A percentile compares a stretch with the other conserved stretches of the same genome.
These are phyloP conservation scores for Crotophaga sulcirostris DNA, from an alignment of 2,113 vertebrate genomes.

Conservation along the genomic window DNA sequence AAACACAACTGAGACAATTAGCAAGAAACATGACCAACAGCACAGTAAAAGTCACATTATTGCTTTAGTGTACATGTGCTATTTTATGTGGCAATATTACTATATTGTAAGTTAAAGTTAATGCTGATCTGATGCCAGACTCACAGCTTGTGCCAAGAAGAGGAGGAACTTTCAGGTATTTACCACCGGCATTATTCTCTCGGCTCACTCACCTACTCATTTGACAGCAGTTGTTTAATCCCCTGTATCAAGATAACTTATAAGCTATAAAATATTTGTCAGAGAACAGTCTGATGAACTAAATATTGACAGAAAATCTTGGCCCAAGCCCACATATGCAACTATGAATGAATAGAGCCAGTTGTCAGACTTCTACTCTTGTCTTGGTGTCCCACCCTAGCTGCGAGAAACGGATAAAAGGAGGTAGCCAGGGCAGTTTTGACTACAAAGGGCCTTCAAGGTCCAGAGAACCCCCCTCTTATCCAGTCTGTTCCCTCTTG, in stretches of 20 bases:
- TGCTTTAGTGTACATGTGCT: neutral
- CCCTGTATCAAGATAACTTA: neutral
- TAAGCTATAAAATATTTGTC: neutral
- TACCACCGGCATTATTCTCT: neutral
- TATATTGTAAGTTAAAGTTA: neutral
- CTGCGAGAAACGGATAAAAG: neutral
- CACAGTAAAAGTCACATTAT: neutral
- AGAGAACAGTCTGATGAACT: neutral
- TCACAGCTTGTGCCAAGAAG: neutral
- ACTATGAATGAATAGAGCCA: neutral
- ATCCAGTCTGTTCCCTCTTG: neutral
- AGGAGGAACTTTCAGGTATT: neutral
- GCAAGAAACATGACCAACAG: neutral
- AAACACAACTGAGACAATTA: neutral
- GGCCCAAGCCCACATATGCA: neutral
- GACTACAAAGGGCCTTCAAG: neutral
- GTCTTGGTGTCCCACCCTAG: neutral
- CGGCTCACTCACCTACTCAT: neutral
- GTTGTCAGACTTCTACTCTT: neutral
- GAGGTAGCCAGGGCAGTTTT: neutral
- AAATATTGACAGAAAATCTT: neutral
- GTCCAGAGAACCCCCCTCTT: neutral
- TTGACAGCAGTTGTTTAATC: neutral
- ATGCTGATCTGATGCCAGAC: neutral
- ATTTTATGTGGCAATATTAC: neutral